phyloP scores from a whole-genome alignment of 2,113 vertebrate genomes.

The Engraulis encrasicolus region DNA sequence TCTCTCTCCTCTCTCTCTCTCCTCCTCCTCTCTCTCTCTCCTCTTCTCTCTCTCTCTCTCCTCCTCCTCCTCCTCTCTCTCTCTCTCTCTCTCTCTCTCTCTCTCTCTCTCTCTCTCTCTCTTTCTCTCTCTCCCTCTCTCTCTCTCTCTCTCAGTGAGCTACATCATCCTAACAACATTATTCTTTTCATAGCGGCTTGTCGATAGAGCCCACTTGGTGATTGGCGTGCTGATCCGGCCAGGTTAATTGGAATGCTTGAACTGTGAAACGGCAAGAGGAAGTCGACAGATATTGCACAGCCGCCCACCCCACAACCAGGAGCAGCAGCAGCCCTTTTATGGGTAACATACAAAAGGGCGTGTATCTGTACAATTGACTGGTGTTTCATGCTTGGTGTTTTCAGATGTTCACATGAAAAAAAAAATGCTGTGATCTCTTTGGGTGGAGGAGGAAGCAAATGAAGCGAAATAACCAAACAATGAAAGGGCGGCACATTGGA shows the following conservation, averaged over 20 bases:
- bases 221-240: slow-evolving; percentile 79
- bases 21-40: too few relatives aligned
- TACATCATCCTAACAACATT: slow-evolving; percentile 81
- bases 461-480: not conserved
- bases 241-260: slow-evolving; percentile 84
- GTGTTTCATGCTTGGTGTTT: slow-evolving; percentile 71
- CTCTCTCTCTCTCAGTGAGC: slow-evolving; percentile 72
- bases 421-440: not conserved
- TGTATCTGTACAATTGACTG: slow-evolving; percentile 80
- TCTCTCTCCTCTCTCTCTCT: too few relatives aligned
- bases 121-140: too few relatives aligned
- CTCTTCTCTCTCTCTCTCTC: too few relatives aligned
- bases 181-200: slow-evolving; percentile 79
- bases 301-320: slow-evolving; percentile 62
- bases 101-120: too few relatives aligned
- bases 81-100: too few relatives aligned
- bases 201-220: slow-evolving; percentile 76
- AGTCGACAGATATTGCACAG: slow-evolving; percentile 76
- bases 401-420: slow-evolving; percentile 46
- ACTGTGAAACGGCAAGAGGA: slow-evolving; percentile 81
- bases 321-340: too few relatives aligned
- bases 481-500: not conserved
- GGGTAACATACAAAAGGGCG: slow-evolving; percentile 77
- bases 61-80: too few relatives aligned
- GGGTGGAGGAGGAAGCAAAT: not conserved